Base-by-base conservation (phyloP, 2,797 vertebrate species). In the Denticeps clupeoides region DNA sequence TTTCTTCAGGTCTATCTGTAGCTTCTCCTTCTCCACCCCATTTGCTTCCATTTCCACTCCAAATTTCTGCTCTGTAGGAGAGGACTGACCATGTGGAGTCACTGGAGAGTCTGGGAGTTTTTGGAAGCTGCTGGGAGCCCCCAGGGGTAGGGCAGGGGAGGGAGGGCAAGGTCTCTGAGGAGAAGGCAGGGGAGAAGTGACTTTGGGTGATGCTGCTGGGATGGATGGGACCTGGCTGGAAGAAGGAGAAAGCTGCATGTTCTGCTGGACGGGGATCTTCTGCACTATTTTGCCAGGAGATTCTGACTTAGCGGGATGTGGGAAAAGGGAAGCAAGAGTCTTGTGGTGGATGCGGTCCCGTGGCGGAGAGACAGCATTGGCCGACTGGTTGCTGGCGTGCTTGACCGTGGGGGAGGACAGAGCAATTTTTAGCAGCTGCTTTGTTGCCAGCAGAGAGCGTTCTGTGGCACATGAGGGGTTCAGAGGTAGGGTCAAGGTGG, bases 361-460 rank as follows among this genome's bases (percentile, higher is more conserved):
- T 10, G 87, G 55, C 11, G 86, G 83, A 27, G 59, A 40, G 43
- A 82, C 80, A 12, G 84, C 79, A 45, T 84, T 82, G 1, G 82
- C 87, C 1, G 86, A 79, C 26, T 92, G 88, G 52, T 88, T 88
- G 4, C 75, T 59, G 32, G 85, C 80, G 4, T 84, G 83, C 49
- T 85, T 83, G 9, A 60, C 56, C 4, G 80, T 81, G 1, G 81
- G 84, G 1, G 93, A 90, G 3, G 91, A 93, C 35, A 93, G 86
- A 4, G 91, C 91, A 0, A 93, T 83, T 66, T 80, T 93, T 69
- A 68, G 83, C 66, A 55, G 89, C 78, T 77, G 89, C 55, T 78
- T 61, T 0, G 92, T 87, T 0, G 81, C 82, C 4, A 82, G 76
- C 0, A 78, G 75, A 5, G 76, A 70, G n/a, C 84, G 82, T 5